Evolutionary conservation across 2,888 invertebrate genomes (phyloP).

Genomic region (Andrena trimmerana): DNA sequence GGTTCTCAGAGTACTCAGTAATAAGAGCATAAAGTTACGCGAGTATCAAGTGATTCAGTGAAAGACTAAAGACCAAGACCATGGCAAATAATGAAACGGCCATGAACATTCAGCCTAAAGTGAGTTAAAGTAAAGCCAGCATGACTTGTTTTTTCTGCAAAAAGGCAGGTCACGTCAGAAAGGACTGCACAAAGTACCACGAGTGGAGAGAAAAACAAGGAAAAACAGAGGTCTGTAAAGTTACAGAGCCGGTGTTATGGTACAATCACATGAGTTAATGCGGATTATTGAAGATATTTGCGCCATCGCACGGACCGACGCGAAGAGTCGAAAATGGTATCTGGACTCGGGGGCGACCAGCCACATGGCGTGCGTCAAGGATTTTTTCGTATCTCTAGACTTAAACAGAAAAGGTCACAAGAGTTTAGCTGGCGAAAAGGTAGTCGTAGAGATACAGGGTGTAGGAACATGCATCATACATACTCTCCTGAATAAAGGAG

Average conservation of each 20-base stretch:
- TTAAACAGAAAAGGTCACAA: no score
- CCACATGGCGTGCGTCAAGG: no score
- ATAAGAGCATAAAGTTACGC: no score
- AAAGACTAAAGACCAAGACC: neutral
- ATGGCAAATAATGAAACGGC: neutral
- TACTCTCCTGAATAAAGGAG: neutral
- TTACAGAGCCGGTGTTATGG: neutral
- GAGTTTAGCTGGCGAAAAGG: no score
- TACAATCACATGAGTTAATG: no score
- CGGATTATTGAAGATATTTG: neutral
- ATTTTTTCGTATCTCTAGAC: no score
- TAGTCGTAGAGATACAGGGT: neutral
- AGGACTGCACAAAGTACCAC: neutral
- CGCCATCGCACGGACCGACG: neutral
- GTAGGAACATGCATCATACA: neutral
- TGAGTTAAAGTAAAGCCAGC: neutral
- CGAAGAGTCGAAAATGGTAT: neutral
- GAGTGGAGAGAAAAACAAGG: neutral
- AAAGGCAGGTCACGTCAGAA: neutral
- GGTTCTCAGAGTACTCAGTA: no score
- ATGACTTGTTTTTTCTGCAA: conserved; percentile 1
- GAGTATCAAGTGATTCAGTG: no score
- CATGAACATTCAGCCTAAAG: neutral
- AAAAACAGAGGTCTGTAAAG: neutral
- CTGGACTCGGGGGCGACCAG: no score